Conservation (phyloP, 2,113 vertebrate genomes). For the Dromiciops gliroides region DNA sequence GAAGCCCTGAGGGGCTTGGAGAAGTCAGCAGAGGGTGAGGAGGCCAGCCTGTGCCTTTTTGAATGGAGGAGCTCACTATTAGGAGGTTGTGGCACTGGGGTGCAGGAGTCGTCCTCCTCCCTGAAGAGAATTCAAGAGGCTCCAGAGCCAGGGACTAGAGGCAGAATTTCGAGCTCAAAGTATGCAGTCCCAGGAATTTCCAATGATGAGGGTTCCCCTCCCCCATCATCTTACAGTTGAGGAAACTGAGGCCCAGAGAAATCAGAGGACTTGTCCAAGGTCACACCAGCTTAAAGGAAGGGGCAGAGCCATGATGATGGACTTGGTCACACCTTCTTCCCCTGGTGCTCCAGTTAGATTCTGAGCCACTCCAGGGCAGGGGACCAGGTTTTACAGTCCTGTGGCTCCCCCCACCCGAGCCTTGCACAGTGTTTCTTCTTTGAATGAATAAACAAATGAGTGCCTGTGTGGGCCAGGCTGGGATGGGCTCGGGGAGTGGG, state of each 20-base stretch:
- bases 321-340: no score
- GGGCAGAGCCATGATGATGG: no score
- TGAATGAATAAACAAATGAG: no score
- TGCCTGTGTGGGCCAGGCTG: no score
- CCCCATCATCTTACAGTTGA: neutral
- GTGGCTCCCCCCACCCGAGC: neutral
- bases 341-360: no score
- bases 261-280: neutral
- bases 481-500: neutral
- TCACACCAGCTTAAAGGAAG: neutral
- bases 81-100: no score
- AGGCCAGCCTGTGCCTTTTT: neutral
- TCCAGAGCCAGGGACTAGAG: neutral
- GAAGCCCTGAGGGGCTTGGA: no score
- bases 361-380: neutral
- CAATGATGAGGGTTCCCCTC: neutral
- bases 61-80: no score
- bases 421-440: neutral
- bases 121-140: neutral
- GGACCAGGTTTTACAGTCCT: neutral
- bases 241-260: no score
- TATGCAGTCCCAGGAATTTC: neutral
- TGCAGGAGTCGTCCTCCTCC: no score
- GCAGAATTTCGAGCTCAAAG: neutral
- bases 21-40: no score